phyloP scores from a whole-genome alignment of 2,888 invertebrate genomes.

The Heteromyza rotundicornis region DNA sequence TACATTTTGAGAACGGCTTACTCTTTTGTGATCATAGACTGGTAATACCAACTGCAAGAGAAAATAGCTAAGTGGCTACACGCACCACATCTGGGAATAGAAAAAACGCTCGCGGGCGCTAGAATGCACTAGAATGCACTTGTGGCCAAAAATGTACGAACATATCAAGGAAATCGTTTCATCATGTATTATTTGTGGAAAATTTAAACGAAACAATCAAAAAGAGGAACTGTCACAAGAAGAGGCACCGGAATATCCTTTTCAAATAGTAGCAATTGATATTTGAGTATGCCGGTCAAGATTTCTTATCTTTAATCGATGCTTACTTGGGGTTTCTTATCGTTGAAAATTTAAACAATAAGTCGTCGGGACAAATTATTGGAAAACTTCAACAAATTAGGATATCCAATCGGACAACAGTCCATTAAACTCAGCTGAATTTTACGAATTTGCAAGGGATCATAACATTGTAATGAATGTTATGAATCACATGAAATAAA shows the following conservation, averaged over 20 bases:
- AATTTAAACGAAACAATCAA: constrained; percentile 22
- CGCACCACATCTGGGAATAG: constrained; percentile 44
- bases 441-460: no score
- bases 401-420: no score
- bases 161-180: constrained; percentile 40
- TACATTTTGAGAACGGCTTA: constrained; percentile 25
- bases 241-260: constrained; percentile 27
- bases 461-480: no score
- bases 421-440: no score
- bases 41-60: constrained; percentile 23
- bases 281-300: constrained; percentile 22
- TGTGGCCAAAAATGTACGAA: constrained; percentile 47
- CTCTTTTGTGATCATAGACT: constrained; percentile 21
- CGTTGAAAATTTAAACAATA: no score
- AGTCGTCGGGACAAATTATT: no score
- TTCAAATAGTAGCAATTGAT: constrained; percentile 28
- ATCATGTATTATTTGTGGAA: constrained; percentile 20
- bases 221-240: no score
- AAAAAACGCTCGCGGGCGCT: constrained; percentile 41
- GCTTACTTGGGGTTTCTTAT: no score
- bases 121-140: constrained; percentile 42
- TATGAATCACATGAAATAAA: no score
- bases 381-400: no score
- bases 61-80: constrained; percentile 38
- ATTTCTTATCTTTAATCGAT: no score